Conservation (phyloP, 2,113 vertebrate genomes). For the Orientallactaga bullata region DNA sequence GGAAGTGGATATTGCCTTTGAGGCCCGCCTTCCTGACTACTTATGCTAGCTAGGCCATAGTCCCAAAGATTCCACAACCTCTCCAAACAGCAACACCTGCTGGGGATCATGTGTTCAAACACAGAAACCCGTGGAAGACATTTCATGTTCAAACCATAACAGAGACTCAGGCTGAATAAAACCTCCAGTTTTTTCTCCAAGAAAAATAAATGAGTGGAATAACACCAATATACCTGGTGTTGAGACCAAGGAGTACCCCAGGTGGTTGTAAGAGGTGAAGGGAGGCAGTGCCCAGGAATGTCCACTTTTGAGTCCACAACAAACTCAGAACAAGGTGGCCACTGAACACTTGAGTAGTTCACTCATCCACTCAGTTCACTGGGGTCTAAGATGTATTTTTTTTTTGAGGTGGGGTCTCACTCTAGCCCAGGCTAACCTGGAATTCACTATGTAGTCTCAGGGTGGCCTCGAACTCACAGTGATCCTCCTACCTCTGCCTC, state of each 20-base stretch:
- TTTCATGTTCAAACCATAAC: neutral
- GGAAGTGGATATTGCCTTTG: neutral
- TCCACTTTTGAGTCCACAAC: neutral
- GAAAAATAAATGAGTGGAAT: neutral
- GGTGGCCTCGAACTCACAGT: too few species aligned
- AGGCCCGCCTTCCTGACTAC: neutral
- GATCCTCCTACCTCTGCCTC: too few species aligned
- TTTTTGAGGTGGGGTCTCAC: too few species aligned
- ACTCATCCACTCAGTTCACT: neutral
- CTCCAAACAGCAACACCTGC: neutral
- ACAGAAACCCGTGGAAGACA: neutral
- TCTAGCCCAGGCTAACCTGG: too few species aligned
- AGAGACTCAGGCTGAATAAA: constrained; percentile 21
- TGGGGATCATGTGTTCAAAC: neutral
- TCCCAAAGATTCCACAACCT: neutral
- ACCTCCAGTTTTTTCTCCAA: neutral
- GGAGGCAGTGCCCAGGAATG: neutral
- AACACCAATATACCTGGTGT: neutral
- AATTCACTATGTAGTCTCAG: too few species aligned
- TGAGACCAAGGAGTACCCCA: neutral
- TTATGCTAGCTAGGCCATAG: neutral
- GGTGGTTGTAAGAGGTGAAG: neutral
- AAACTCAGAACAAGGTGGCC: neutral
- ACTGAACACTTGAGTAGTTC: neutral
- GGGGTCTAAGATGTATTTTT: neutral